phyloP scores from a whole-genome alignment of 2,888 invertebrate species.

The Eristalinus sepulchralis region DNA sequence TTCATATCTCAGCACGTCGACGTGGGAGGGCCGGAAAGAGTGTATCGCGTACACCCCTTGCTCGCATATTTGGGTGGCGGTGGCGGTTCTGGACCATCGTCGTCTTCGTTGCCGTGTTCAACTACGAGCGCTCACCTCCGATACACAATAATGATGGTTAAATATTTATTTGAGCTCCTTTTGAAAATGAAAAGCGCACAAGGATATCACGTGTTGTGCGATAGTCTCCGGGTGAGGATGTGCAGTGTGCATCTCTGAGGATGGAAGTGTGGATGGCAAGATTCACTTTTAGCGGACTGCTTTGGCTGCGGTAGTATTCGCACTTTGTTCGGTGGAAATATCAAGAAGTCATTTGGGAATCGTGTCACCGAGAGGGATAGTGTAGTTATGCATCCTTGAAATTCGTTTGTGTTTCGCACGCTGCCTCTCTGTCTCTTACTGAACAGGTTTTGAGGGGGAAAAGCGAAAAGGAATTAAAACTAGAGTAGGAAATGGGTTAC shows the following conservation, averaged over 20 bases:
- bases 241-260: conserved; percentile 5
- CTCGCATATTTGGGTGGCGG: not conserved
- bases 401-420: conserved; percentile 43
- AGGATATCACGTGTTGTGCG: conserved; percentile 39
- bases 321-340: conserved; percentile 59
- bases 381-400: conserved; percentile 65
- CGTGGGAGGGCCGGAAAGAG: not conserved
- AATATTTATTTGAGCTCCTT: conserved; percentile 67
- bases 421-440: not conserved
- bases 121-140: conserved; percentile 7
- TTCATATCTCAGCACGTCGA: conserved; percentile 37
- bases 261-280: conserved; percentile 27
- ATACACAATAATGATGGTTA: conserved; percentile 59
- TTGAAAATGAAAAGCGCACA: conserved; percentile 51
- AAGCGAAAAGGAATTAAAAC: conserved; percentile 6
- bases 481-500: conserved; percentile 56
- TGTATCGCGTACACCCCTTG: not conserved
- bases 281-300: conserved; percentile 38
- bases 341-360: conserved; percentile 67
- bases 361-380: conserved; percentile 41
- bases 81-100: not conserved
- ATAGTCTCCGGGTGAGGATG: conserved; percentile 3
- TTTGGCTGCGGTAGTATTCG: conserved; percentile 11
- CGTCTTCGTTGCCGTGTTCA: not conserved
- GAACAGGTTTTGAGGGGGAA: not conserved